These are phyloP conservation scores for Agonopterix alstromeriana DNA, from an alignment of 2,888 invertebrate species.

Conservation along the genomic window DNA sequence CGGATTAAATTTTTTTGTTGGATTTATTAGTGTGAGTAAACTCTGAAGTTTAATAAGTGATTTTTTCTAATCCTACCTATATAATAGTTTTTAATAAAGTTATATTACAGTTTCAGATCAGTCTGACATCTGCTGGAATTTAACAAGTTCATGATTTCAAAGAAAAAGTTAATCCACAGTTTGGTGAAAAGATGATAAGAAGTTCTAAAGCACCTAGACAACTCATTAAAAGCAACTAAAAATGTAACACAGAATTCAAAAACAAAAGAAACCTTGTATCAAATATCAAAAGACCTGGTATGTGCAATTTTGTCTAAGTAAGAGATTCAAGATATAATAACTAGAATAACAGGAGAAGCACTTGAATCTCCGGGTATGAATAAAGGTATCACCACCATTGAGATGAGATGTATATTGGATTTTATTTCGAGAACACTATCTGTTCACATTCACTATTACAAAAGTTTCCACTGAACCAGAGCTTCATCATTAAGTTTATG, in stretches of 20 bases:
- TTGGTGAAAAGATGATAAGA: constrained; percentile 26
- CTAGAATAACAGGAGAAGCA: constrained; percentile 62
- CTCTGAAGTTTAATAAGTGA: too few species aligned
- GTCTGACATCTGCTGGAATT: constrained; percentile 39
- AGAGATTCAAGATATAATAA: constrained; percentile 68
- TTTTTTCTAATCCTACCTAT: too few species aligned
- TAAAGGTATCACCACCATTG: constrained; percentile 66
- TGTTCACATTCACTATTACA: constrained; percentile 57
- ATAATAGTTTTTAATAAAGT: too few species aligned
- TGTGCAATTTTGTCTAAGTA: constrained; percentile 60
- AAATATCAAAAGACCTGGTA: constrained; percentile 62
- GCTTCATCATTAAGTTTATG: constrained; percentile 63
- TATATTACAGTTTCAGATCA: constrained; percentile 24
- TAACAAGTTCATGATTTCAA: constrained; percentile 61
- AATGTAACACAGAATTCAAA: constrained; percentile 61
- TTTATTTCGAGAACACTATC: constrained; percentile 65
- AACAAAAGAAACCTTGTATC: constrained; percentile 61
- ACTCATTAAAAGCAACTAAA: constrained; percentile 46
- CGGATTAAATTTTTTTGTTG: too few species aligned
- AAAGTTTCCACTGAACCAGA: constrained; percentile 66
- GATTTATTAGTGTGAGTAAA: too few species aligned
- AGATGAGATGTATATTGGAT: constrained; percentile 63
- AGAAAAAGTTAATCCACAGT: constrained; percentile 36
- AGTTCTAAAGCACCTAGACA: constrained; percentile 54
- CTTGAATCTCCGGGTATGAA: constrained; percentile 62